Evolutionary conservation across 2,888 invertebrate genomes (phyloP), one percentile per base, ranked within the genome.

Genomic region (Gibbula magus): DNA sequence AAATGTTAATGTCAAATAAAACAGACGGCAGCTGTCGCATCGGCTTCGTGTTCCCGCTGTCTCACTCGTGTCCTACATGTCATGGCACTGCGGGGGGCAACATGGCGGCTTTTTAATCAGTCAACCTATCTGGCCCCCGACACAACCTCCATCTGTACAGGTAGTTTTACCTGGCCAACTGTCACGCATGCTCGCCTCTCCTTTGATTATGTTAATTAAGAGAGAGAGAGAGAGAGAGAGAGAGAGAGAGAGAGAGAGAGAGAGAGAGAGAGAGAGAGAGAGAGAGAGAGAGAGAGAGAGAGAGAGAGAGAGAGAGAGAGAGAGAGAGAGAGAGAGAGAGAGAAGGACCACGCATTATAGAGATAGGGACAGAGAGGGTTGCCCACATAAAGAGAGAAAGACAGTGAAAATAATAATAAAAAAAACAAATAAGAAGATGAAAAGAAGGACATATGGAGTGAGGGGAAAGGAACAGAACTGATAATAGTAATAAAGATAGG

Each of bases 271-370:
- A 54, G 5, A 13, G n/a, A 54, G n/a, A 16, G n/a, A 54, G n/a
- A 54, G n/a, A 54, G n/a, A 54, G n/a, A 54, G n/a, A 54, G 5
- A 13, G n/a, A 54, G 54, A 56, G 56, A 56, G 56, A 56, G 56
- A 56, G 56, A 56, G 56, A 56, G 56, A 22, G 56, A 56, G 56
- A 56, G 56, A 56, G 56, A 56, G 56, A 56, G 56, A 56, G 56
- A 56, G 56, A 56, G 56, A 56, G 56, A 56, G 56, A 56, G 56
- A 56, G 56, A 56, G 56, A 56, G 56, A 56, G 56, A 56, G 56
- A 56, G 56, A 56, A 22, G 5, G 25, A 22, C 1, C n/a, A 7
- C 5, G 18, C 53, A 4, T 53, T 53, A n/a, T 3, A 53, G 20
- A 25, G 61, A 25, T 22, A 61, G 16, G n/a, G 61, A 22, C 13